phyloP scores from a whole-genome alignment of 2,888 invertebrate species.

The Drosophila anceps region DNA sequence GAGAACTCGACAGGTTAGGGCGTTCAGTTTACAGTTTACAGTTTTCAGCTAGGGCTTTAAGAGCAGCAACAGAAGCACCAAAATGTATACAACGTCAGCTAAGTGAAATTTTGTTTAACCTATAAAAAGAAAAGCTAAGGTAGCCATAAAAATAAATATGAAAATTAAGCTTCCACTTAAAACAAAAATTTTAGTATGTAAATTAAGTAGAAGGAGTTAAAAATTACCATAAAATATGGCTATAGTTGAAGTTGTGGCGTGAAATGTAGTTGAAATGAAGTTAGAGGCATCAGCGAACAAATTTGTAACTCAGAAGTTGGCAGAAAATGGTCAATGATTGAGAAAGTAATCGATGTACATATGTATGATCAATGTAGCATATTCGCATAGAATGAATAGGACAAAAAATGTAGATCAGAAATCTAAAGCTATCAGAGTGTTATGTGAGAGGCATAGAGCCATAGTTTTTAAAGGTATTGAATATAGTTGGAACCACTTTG shows the following conservation, averaged over 20 bases:
- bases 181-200: slow-evolving; percentile 1
- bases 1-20: slow-evolving; percentile 41
- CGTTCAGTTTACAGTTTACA: slow-evolving; percentile 30
- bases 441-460: too few species aligned
- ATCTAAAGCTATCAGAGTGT: too few species aligned
- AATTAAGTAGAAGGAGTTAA: background rate
- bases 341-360: too few species aligned
- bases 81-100: slow-evolving; percentile 4
- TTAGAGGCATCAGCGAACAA: background rate
- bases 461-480: too few species aligned
- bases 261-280: background rate
- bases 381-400: too few species aligned
- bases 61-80: slow-evolving; percentile 38
- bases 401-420: too few species aligned
- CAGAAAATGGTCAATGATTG: too few species aligned
- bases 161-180: slow-evolving; percentile 3
- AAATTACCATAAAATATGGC: background rate
- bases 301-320: too few species aligned
- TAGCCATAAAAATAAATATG: background rate
- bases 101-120: slow-evolving; percentile 36
- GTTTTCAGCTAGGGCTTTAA: slow-evolving; percentile 42
- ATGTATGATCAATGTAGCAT: too few species aligned
- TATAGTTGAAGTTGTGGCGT: background rate
- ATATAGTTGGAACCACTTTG: too few species aligned
- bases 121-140: slow-evolving; percentile 6